Percentiles rank a stretch among this genome's conserved stretches.
phyloP scores from a whole-genome alignment of 1,140 invertebrate genomes.

The Brachionus plicatilis region DNA sequence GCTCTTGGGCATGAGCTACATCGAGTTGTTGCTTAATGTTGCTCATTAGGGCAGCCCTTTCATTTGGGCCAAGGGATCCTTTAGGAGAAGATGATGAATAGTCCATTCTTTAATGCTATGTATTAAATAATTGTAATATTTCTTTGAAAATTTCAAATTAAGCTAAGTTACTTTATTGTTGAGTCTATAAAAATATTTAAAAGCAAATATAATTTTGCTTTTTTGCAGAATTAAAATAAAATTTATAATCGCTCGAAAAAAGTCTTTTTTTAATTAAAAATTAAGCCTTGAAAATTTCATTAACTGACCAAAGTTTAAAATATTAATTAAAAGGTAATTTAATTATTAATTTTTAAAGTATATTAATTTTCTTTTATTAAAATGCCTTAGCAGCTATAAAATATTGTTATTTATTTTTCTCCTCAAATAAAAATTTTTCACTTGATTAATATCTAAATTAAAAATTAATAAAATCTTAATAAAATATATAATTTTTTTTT shows the following conservation, averaged over 20 bases:
- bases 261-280: background rate
- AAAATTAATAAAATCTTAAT: no score
- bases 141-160: background rate
- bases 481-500: no score
- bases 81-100: background rate
- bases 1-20: constrained; percentile 84
- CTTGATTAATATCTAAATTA: no score
- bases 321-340: no score
- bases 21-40: constrained; percentile 93
- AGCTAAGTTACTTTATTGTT: background rate
- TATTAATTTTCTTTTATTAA: no score
- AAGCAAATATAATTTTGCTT: background rate
- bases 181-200: background rate
- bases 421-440: no score
- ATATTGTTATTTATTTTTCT: no score
- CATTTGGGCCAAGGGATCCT: constrained; percentile 5
- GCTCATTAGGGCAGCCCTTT: constrained; percentile 66
- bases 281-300: no score
- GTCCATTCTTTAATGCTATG: background rate
- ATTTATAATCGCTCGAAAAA: background rate
- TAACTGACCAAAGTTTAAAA: no score
- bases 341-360: no score
- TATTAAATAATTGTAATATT: constrained; percentile 7
- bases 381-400: no score
- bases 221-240: background rate